Evolutionary conservation across 1,140 invertebrate species (phyloP), one percentile per base, ranked within the genome.

Genomic region (Lycorma delicatula): DNA sequence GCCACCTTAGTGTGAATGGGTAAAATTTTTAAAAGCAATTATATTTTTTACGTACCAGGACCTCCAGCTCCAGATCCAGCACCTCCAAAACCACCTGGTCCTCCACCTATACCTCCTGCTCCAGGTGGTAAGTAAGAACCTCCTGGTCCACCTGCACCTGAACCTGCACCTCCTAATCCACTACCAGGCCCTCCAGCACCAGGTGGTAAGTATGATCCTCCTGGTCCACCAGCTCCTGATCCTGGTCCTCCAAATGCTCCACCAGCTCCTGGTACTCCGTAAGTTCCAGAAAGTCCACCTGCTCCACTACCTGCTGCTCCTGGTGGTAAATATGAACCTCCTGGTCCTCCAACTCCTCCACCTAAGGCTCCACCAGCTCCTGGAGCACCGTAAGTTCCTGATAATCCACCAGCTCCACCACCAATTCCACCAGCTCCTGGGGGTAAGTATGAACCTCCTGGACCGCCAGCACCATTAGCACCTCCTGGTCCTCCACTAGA

Each of bases 111-210:
- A 3, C 41, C 41, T 44, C 41, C 41, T 11, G 41, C 41, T 6
- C 41, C 41, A 4, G 41, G 41, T 44, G 41, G 41, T 20, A 44
- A 22, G 13, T 44, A 44, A 9, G 41, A 44, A 44, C 41, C 16
- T 44, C 41, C 41, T 44, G 41, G 41, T 20, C 41, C 41, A 20
- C 41, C 41, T 20, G 41, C 41, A 3, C 41, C 41, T 44, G 41
- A 44, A 9, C 41, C 41, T 44, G 41, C 41, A 20, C 41, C 41
- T 2, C 41, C 41, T 20, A 44, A 44, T 44, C 41, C 41, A 20
- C 41, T 22, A 6, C 16, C 41, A 18, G 41, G 16, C 18, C 41
- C 41, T 4, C 41, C 41, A 6, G 41, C 41, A 9, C 41, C 41
- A 3, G 41, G 41, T 44, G 41, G 41, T 2, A 44, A 16, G 13